Conservation (phyloP, 2,113 vertebrate species). For the Thunnus thynnus region DNA sequence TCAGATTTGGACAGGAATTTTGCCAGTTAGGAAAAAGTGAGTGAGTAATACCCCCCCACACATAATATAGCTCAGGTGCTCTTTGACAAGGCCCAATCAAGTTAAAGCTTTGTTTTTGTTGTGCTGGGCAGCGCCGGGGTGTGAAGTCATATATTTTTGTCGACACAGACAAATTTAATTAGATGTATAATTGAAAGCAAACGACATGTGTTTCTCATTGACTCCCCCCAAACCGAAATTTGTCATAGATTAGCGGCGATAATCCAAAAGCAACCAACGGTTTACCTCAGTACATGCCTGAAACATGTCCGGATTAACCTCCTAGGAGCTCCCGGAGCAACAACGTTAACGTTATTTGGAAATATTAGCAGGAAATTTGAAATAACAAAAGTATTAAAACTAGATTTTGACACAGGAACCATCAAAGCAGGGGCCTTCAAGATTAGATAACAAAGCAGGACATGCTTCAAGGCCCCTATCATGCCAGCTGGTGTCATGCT, state of each 20-base stretch:
- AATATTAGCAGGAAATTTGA: neutral
- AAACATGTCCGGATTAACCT: neutral
- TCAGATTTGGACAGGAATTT: neutral
- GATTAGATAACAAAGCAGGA: neutral
- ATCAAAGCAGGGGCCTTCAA: neutral
- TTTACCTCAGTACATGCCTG: neutral
- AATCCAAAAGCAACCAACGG: neutral
- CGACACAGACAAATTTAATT: constrained; percentile 38
- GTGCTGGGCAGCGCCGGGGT: neutral
- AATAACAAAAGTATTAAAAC: neutral
- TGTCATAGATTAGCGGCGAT: neutral
- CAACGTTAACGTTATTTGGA: too few species aligned
- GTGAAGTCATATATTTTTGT: constrained; percentile 55
- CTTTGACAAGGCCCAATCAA: neutral
- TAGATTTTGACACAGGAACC: neutral
- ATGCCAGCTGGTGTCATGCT: constrained; percentile 19
- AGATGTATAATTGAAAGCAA: constrained; percentile 8
- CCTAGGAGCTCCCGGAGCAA: neutral
- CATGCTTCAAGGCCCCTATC: neutral
- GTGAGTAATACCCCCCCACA: constrained; percentile 1
- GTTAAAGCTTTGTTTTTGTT: neutral
- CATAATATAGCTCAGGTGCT: neutral
- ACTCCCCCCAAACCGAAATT: neutral
- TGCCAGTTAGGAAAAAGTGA: neutral
- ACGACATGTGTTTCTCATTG: constrained; percentile 16